Evolutionary conservation across 1,140 invertebrate genomes (phyloP).

Genomic region (Elysia chlorotica): DNA sequence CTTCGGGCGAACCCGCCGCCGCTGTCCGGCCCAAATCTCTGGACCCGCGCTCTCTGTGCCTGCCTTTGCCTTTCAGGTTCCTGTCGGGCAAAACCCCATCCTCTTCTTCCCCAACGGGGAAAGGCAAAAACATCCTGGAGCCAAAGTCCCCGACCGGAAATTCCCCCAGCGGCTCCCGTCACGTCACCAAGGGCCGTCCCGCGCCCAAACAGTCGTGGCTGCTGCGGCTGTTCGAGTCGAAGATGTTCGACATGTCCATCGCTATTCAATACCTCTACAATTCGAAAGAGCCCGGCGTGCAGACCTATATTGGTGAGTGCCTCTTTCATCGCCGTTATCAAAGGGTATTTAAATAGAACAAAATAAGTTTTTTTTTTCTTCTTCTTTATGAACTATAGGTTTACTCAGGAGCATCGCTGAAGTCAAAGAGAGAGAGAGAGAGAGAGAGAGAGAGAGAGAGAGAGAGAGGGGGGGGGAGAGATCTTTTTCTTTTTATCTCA

Average conservation of each 20-base stretch:
- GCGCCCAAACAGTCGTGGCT: constrained; percentile 68
- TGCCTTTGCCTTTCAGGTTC: constrained; percentile 12
- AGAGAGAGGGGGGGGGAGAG: too few relatives aligned
- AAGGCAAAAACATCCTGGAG: constrained; percentile 14
- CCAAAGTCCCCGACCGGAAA: constrained; percentile 13
- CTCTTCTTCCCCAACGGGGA: neutral
- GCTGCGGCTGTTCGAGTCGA: constrained; percentile 92
- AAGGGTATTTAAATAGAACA: too few relatives aligned
- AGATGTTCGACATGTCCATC: constrained; percentile 96
- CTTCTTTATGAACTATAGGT: too few relatives aligned
- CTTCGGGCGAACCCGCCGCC: neutral
- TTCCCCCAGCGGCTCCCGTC: neutral
- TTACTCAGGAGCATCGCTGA: too few relatives aligned
- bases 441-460: too few relatives aligned
- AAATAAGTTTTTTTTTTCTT: too few relatives aligned
- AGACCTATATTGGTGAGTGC: constrained; percentile 85
- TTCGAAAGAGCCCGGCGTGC: constrained; percentile 96
- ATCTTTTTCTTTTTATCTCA: too few relatives aligned
- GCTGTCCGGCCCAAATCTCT: neutral
- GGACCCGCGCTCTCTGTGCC: constrained; percentile 10
- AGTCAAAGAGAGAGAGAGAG: too few relatives aligned
- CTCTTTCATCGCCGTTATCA: neutral
- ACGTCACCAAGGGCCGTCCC: constrained; percentile 17
- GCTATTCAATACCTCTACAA: constrained; percentile 97
- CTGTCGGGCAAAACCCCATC: neutral